phyloP scores from a whole-genome alignment of 2,113 vertebrate species.

The Odontophorus gujanensis region DNA sequence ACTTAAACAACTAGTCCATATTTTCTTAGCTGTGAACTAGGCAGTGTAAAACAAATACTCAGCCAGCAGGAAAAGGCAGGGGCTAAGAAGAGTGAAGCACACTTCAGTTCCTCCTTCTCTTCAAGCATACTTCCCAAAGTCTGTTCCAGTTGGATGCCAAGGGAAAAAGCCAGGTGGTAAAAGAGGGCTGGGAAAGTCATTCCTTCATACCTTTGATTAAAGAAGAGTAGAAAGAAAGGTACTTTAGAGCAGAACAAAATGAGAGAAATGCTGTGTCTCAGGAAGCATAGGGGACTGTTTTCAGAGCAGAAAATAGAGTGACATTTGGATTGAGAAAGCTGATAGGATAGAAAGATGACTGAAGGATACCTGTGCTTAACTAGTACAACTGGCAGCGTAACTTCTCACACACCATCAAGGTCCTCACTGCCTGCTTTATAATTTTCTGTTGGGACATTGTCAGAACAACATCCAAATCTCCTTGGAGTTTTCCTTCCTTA shows the following conservation, averaged over 20 bases:
- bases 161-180: not conserved
- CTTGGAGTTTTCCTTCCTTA: not conserved
- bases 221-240: not conserved
- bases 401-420: not conserved
- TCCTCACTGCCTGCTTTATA: not conserved
- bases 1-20: not conserved
- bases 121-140: not conserved
- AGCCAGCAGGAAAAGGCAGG: not conserved
- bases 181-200: rapidly evolving
- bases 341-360: not conserved
- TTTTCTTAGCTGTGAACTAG: conserved; percentile 19
- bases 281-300: not conserved
- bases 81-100: not conserved
- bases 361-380: not conserved
- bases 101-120: not conserved
- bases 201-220: not conserved
- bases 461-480: not conserved
- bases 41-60: not conserved
- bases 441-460: not conserved
- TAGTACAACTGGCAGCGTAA: not conserved
- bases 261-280: not conserved
- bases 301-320: not conserved
- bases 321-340: not conserved
- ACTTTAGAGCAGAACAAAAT: not conserved
- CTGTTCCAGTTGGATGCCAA: rapidly evolving